Evolutionary conservation across 1,140 invertebrate genomes (phyloP), one percentile per base, ranked within the genome.

Genomic region (Chironomus tepperi): DNA sequence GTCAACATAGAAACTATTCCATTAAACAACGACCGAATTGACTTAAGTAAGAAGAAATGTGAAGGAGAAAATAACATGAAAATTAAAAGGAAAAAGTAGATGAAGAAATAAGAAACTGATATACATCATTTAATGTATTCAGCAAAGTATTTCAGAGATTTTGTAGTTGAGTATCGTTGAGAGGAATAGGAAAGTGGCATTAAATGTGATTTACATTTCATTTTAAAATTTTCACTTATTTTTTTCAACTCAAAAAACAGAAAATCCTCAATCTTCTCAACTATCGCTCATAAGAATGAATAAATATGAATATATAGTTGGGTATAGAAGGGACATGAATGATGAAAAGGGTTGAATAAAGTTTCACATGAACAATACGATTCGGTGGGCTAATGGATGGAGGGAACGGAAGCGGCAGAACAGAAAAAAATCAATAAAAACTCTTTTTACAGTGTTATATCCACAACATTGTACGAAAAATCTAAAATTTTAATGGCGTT

Each of bases 151-250:
- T 16, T 70, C 65, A 21, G 65, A 70, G 65, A 70, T 70, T 70
- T 70, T 21, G 12, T n/a, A 57, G 65, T 18, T 19, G 18, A 57
- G 65, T 16, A 19, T 70, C 65, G 18, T 70, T 70, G 65, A 18
- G 12, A 70, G 24, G 65, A 70, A 70, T 19, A 18, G 65, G 18
- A 70, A 70, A 70, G 65, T 70, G 65, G 65, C 19, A 70, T 70
- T 70, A 70, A 70, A 70, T 19, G 65, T 70, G 65, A 70, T 70
- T 70, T 70, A 70, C 65, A 70, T 57, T 57, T 57, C 47, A 57
- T 57, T 57, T 57, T 34, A 34, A 34, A 34, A 34, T 34, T n/a
- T n/a, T n/a, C n/a, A n/a, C n/a, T n/a, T 34, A 34, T 34, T 34
- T 34, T 34, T 34, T 5, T 2, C 24, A 34, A 34, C 24, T 34